Conservation (phyloP, 1,140 invertebrate species). For the Saccostrea cuccullata region DNA sequence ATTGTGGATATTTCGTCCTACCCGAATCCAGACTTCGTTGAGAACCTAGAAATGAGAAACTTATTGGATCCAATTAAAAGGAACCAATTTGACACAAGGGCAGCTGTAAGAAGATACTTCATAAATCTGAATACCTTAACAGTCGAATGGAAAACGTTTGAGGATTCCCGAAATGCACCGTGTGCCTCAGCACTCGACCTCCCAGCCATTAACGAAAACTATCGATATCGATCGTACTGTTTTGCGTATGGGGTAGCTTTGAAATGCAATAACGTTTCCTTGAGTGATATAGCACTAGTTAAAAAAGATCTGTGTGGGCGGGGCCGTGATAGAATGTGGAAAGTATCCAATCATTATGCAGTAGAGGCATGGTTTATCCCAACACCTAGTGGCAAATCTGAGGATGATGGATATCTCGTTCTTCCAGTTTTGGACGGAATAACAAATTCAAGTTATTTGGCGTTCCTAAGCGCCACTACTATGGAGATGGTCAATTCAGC, state of each 20-base stretch:
- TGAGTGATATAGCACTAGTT: conserved; percentile 69
- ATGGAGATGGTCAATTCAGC: conserved; percentile 62
- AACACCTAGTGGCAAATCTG: conserved; percentile 53
- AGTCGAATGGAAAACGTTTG: conserved; percentile 49
- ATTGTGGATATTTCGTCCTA: conserved; percentile 72
- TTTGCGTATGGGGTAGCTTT: conserved; percentile 71
- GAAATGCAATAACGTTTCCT: conserved; percentile 64
- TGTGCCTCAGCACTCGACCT: conserved; percentile 69
- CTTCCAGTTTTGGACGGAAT: conserved; percentile 68
- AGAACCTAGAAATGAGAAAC: conserved; percentile 61
- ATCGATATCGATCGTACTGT: conserved; percentile 67
- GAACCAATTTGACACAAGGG: conserved; percentile 64
- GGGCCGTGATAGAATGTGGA: conserved; percentile 62
- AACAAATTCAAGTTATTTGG: conserved; percentile 61
- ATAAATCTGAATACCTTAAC: conserved; percentile 60
- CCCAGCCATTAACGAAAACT: conserved; percentile 73
- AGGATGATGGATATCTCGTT: conserved; percentile 74
- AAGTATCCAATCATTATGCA: conserved; percentile 64
- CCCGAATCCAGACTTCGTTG: conserved; percentile 64
- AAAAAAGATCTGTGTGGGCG: conserved; percentile 73
- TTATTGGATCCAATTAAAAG: conserved; percentile 60
- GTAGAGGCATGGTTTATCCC: conserved; percentile 72
- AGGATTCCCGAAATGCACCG: conserved; percentile 28
- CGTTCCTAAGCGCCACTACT: conserved; percentile 66
- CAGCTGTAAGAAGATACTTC: conserved; percentile 64